These are phyloP conservation scores for Cryptoblepharus egeriae DNA, from an alignment of 2,797 vertebrate species.

Conservation along the genomic window DNA sequence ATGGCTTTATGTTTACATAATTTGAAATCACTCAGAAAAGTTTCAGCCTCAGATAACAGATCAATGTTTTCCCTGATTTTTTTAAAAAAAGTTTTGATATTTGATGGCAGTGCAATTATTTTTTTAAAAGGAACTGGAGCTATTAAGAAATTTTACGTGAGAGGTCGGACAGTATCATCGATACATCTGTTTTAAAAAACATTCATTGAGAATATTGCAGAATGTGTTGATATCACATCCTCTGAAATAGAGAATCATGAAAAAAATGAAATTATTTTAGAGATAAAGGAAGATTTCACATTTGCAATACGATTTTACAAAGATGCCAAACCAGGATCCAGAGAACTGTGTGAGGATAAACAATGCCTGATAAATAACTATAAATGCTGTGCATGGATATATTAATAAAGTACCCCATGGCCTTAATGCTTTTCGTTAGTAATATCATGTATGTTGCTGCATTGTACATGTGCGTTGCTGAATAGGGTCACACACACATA, in stretches of 20 bases:
- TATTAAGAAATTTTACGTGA: neutral
- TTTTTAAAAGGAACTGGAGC: neutral
- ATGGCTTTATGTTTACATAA: neutral
- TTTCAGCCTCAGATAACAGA: neutral
- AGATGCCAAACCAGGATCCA: slow-evolving; percentile 14
- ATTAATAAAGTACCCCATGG: neutral
- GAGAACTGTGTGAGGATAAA: slow-evolving; percentile 17
- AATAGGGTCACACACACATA: neutral
- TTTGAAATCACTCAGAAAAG: neutral
- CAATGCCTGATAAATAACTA: neutral
- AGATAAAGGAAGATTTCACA: neutral
- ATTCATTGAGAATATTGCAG: slow-evolving; percentile 5
- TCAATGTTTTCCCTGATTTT: neutral
- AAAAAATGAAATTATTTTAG: neutral
- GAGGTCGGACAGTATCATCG: neutral
- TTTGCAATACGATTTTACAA: neutral
- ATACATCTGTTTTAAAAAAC: slow-evolving; percentile 14
- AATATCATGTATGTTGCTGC: too few species aligned
- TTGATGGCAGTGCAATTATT: neutral
- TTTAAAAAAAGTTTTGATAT: neutral
- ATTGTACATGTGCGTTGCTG: neutral
- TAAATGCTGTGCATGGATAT: slow-evolving; percentile 3
- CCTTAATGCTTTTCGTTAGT: too few species aligned
- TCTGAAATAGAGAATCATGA: neutral
- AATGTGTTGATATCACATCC: neutral